A percentile compares a stretch with the other conserved stretches of the same genome.
phyloP scores from a whole-genome alignment of 2,113 vertebrate species.

The Atractosteus spatula region DNA sequence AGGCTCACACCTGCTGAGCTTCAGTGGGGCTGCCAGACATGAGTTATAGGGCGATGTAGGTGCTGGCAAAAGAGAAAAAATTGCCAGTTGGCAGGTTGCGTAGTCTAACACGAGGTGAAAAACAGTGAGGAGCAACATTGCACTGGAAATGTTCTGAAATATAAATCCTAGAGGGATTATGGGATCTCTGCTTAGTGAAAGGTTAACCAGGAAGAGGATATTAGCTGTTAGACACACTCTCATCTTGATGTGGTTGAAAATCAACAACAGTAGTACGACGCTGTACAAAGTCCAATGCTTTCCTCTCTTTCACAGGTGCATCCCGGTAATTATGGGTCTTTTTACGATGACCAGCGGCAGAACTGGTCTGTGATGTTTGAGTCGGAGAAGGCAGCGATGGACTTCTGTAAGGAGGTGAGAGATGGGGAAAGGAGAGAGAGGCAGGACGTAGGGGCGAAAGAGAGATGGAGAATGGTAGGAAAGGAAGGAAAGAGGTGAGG shows the following conservation, averaged over 20 bases:
- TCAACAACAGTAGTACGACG: neutral
- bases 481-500: neutral
- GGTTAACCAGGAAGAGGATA: neutral
- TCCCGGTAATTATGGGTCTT: constrained; percentile 86
- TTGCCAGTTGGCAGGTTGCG: too few species aligned
- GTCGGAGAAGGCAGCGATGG: constrained; percentile 73
- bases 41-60: too few species aligned
- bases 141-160: too few species aligned
- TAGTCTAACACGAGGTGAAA: too few species aligned
- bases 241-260: neutral
- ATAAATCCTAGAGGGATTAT: too few species aligned
- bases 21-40: too few species aligned
- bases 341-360: constrained; percentile 94
- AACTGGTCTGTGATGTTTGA: constrained; percentile 98
- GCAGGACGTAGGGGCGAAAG: neutral
- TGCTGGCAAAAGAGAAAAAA: too few species aligned
- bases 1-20: too few species aligned
- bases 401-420: constrained; percentile 89
- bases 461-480: neutral
- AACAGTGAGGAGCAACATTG: too few species aligned
- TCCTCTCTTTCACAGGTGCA: constrained; percentile 69
- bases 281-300: neutral
- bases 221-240: neutral
- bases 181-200: too few species aligned
- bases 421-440: neutral